phyloP scores from a whole-genome alignment of 2,797 vertebrate species.

The Oreochromis grahami region DNA sequence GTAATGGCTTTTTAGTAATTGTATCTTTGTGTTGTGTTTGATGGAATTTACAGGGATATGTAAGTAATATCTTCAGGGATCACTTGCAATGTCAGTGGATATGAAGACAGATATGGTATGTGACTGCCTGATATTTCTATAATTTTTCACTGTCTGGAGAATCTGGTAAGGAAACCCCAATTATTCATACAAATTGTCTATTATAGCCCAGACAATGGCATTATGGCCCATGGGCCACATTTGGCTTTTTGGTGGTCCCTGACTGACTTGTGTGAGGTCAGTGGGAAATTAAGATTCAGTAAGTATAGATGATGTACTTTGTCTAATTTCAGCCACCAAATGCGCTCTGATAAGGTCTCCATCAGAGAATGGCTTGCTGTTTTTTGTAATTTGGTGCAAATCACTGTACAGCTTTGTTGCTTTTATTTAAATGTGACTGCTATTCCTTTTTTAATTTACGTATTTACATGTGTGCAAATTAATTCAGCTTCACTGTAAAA shows the following conservation, averaged over 20 bases:
- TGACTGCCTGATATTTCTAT: not conserved
- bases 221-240: not conserved
- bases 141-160: not conserved
- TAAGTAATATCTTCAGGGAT: not conserved
- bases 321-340: not conserved
- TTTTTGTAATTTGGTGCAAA: not conserved
- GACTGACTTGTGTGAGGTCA: not conserved
- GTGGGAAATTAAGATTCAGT: not conserved
- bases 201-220: not conserved
- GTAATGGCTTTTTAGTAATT: not conserved
- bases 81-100: not conserved
- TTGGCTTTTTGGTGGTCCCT: not conserved
- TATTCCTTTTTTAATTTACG: not conserved
- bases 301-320: not conserved
- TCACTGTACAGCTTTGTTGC: not conserved
- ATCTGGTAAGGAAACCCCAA: constrained; percentile 34
- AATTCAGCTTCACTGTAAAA: not conserved
- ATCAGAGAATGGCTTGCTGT: not conserved
- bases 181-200: not conserved
- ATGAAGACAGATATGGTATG: not conserved
- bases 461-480: not conserved
- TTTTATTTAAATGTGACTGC: not conserved
- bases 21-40: not conserved
- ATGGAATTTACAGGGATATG: not conserved
- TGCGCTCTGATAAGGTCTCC: not conserved